These are phyloP conservation scores for Bubalus kerabau DNA, from an alignment of 2,113 vertebrate genomes.

Conservation along the genomic window DNA sequence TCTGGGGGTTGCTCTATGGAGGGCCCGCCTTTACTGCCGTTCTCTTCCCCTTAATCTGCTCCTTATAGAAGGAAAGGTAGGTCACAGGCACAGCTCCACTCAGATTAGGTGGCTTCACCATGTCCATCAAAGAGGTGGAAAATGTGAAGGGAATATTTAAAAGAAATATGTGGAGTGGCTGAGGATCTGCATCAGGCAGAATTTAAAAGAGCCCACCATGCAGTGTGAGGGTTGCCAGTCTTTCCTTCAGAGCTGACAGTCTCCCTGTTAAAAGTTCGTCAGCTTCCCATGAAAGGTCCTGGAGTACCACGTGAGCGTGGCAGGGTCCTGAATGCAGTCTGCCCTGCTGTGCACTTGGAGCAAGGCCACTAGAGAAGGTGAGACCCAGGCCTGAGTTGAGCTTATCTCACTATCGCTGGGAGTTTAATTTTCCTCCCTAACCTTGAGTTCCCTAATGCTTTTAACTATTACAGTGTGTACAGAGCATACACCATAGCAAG, in stretches of 20 bases:
- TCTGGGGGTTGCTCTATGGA: not conserved
- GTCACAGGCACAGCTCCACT: not conserved
- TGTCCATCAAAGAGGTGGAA: not conserved
- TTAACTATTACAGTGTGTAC: not conserved
- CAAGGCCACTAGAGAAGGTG: too few species aligned
- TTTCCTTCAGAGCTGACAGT: not conserved
- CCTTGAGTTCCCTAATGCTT: not conserved
- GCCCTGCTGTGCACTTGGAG: not conserved
- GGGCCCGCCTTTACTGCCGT: not conserved
- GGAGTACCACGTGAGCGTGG: not conserved
- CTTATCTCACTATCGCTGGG: not conserved
- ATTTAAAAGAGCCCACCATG: not conserved
- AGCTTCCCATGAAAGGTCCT: not conserved
- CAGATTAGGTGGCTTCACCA: not conserved
- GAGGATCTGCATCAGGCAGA: not conserved
- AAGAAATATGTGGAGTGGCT: not conserved
- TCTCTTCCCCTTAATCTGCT: not conserved
- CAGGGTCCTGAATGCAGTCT: not conserved
- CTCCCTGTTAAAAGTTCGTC: not conserved
- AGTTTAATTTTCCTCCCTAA: not conserved
- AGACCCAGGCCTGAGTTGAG: not conserved
- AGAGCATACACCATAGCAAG: not conserved
- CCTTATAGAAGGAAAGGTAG: not conserved
- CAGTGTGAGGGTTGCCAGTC: not conserved
- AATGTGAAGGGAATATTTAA: not conserved